phyloP scores from a whole-genome alignment of 1,140 invertebrate species.

The Zaprionus camerounensis region DNA sequence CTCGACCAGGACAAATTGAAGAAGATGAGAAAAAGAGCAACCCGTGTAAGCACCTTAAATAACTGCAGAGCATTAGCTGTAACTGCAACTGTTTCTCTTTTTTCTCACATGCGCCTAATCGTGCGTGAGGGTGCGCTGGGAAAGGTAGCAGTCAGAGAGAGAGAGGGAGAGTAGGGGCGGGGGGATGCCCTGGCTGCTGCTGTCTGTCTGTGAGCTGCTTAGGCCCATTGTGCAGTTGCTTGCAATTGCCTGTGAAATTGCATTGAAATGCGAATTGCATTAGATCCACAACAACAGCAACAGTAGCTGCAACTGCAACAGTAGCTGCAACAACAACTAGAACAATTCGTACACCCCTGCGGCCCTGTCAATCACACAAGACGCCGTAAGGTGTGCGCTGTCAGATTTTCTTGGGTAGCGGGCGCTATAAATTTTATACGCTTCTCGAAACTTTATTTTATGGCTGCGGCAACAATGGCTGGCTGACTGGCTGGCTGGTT shows the following conservation, averaged over 20 bases:
- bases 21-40: conserved; percentile 51
- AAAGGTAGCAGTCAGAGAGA: background rate
- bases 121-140: conserved; percentile 45
- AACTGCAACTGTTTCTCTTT: conserved; percentile 49
- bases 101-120: conserved; percentile 69
- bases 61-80: conserved; percentile 38
- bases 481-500: background rate
- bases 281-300: conserved; percentile 38
- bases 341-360: conserved; percentile 52
- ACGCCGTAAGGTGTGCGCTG: conserved; percentile 74
- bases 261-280: conserved; percentile 78
- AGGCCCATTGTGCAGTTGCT: conserved; percentile 62
- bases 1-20: conserved; percentile 77
- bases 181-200: background rate
- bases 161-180: background rate
- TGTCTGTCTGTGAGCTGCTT: conserved; percentile 62
- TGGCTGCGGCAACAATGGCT: conserved; percentile 49
- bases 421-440: conserved; percentile 80
- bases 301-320: conserved; percentile 12
- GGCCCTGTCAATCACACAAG: conserved; percentile 75
- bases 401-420: conserved; percentile 71
- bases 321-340: conserved; percentile 1
- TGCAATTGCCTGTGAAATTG: conserved; percentile 79
- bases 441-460: conserved; percentile 82
- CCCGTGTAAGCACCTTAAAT: conserved; percentile 82